Base-by-base conservation (phyloP, 2,797 vertebrate species). In the Tympanoctomys barrerae region DNA sequence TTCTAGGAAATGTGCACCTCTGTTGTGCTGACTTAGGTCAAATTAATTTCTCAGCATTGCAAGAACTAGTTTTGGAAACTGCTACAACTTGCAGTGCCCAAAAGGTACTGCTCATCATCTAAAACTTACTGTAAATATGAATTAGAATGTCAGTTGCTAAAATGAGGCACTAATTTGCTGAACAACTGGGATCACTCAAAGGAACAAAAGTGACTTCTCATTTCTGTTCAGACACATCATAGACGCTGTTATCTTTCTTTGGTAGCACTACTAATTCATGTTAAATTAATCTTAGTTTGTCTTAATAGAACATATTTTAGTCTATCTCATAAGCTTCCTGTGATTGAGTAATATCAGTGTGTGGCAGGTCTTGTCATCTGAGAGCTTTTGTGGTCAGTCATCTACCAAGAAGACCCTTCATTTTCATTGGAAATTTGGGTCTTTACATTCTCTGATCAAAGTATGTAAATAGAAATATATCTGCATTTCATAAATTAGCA, bases 81-180 rank as follows among this genome's bases (percentile, higher is more conserved):
- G 52, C 66, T 88, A 95, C 85, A 84, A 75, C 59, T 94, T 87
- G 92, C 26, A 62, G 61, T 77, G 85, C 64, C 71, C 78, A 66
- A 39, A 92, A 68, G 19, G n/a, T 31, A 54, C 52, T 26, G 18
- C 24, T 94, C 11, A 94, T 81, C 54, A 87, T 84, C 92, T 83
- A 90, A 85, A 94, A 93, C 24, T 59, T 91, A 68, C 33, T 93
- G 36, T 96, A 93, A 96, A 86, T 87, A 89, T 18, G 10, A n/a
- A 64, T 54, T 80, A 90, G 59, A 64, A 49, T 86, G 68, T 78
- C 57, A 91, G 39, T 93, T 95, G 70, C 62, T 85, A 64, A 84
- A 80, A 94, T 75, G 62, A 87, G 61, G 49, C 39, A 87, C 57
- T 80, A 71, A 86, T 73, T 90, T 95, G 26, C 79, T 82, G 86